Conservation (phyloP, 2,113 vertebrate species). For the Illadopsis cleaveri region DNA sequence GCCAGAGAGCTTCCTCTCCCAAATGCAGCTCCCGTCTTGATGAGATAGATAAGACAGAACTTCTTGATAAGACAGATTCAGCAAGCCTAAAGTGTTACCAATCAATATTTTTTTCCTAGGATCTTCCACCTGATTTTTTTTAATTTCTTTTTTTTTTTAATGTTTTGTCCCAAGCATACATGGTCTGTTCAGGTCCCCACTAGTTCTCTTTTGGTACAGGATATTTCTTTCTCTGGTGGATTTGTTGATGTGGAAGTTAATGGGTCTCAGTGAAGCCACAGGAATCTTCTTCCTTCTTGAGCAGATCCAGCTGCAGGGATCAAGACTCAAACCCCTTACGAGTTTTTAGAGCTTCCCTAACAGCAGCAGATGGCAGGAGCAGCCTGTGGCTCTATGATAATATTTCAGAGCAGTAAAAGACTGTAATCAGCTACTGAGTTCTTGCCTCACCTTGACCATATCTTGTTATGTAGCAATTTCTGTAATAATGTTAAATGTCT, state of each 20-base stretch:
- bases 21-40: background rate
- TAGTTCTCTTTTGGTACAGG: background rate
- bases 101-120: background rate
- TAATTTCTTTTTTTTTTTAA: background rate
- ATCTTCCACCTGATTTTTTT: background rate
- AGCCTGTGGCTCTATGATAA: background rate
- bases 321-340: background rate
- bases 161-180: background rate
- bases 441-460: background rate
- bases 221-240: background rate
- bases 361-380: background rate
- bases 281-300: background rate
- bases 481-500: background rate
- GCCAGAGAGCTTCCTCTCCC: background rate
- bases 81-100: background rate
- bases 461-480: background rate
- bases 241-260: background rate
- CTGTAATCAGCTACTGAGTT: background rate
- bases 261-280: background rate
- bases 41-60: background rate
- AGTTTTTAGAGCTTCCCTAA: background rate
- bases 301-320: background rate
- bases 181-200: background rate
- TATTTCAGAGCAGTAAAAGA: background rate
- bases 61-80: background rate